Conservation (phyloP, 2,113 vertebrate species). For the Ophiodon elongatus region DNA sequence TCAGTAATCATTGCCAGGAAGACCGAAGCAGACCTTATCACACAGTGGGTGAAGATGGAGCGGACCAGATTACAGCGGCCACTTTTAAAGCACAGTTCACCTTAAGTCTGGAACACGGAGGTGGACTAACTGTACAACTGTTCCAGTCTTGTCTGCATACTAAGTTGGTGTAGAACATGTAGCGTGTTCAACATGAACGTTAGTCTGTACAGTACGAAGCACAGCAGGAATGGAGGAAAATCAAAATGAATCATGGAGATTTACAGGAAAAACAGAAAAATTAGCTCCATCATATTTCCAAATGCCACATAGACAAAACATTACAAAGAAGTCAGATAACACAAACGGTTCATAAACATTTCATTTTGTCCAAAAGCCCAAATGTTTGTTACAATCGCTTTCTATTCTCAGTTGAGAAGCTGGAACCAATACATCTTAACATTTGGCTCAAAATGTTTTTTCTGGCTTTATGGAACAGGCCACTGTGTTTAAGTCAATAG, state of each 20-base stretch:
- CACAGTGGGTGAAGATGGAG: constrained; percentile 85
- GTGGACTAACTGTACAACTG: too few species aligned
- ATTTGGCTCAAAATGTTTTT: too few species aligned
- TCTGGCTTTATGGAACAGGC: background rate
- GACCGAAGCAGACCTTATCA: constrained; percentile 85
- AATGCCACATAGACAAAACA: too few species aligned
- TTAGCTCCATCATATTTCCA: too few species aligned
- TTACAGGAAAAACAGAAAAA: too few species aligned
- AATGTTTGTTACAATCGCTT: background rate
- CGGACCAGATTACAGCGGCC: constrained; percentile 26
- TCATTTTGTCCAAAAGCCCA: background rate
- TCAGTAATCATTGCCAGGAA: constrained; percentile 84
- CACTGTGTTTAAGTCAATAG: constrained; percentile 1
- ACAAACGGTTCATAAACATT: too few species aligned
- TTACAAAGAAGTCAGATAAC: too few species aligned
- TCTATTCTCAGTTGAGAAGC: too few species aligned
- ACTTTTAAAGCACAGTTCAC: background rate
- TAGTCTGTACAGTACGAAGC: background rate
- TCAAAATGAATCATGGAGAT: too few species aligned
- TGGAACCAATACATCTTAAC: too few species aligned
- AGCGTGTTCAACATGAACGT: background rate
- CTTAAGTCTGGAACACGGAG: background rate
- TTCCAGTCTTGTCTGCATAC: too few species aligned
- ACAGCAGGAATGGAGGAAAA: background rate
- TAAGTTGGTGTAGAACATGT: background rate